These are phyloP conservation scores for Stenchaetothrips biformis DNA, from an alignment of 2,888 invertebrate genomes.

Conservation along the genomic window DNA sequence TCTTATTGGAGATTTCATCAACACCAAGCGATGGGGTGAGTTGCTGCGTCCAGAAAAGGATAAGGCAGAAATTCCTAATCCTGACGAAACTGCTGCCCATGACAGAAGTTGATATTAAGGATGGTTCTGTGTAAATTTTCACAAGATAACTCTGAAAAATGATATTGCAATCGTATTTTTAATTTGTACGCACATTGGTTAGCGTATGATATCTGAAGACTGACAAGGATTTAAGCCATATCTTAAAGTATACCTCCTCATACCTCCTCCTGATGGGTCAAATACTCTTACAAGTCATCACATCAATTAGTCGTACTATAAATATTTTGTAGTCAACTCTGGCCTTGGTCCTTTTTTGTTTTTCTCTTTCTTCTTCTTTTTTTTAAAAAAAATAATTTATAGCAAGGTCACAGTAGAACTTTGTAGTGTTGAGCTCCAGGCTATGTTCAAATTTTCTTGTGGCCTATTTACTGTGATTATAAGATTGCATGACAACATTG, in stretches of 20 bases:
- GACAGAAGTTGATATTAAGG: neutral
- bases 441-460: neutral
- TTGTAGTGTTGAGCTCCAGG: neutral
- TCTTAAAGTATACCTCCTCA: neutral
- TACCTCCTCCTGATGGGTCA: neutral
- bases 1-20: conserved; percentile 65
- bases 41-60: conserved; percentile 2
- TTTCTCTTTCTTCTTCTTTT: neutral
- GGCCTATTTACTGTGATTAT: conserved; percentile 14
- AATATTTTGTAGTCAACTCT: neutral
- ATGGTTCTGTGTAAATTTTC: neutral
- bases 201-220: neutral
- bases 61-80: neutral
- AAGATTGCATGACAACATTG: neutral
- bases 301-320: neutral
- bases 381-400: too few relatives aligned
- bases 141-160: neutral
- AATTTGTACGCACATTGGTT: neutral
- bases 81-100: neutral
- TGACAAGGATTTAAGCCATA: neutral
- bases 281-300: neutral
- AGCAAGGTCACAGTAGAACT: neutral
- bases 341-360: neutral
- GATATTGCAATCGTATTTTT: neutral
- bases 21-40: conserved; percentile 45